These are phyloP conservation scores for Poeciliopsis infans DNA, from an alignment of 2,797 vertebrate genomes.

Conservation along the genomic window DNA sequence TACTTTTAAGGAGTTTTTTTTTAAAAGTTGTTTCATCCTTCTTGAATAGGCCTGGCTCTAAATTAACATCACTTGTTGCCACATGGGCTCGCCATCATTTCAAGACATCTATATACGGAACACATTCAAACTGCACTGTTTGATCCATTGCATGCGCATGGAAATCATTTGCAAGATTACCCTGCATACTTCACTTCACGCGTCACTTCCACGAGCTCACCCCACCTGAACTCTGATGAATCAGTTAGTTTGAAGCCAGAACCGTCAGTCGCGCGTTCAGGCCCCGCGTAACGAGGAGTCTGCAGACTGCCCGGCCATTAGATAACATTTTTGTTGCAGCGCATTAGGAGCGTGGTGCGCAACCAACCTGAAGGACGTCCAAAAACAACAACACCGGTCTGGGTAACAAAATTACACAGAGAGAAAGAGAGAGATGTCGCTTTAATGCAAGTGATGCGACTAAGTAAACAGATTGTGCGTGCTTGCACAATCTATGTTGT, in stretches of 20 bases:
- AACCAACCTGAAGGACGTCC: conserved; percentile 42
- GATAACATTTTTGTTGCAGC: conserved; percentile 51
- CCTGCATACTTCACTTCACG: conserved; percentile 11
- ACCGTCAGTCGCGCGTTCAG: conserved; percentile 64
- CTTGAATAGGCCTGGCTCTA: background rate
- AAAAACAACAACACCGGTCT: conserved; percentile 1
- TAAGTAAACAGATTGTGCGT: conserved; percentile 21
- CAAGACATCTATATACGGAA: background rate
- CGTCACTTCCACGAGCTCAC: conserved; percentile 77
- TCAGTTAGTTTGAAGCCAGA: conserved; percentile 72
- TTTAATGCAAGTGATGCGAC: conserved; percentile 8
- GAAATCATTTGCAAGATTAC: conserved; percentile 18
- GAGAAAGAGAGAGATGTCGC: background rate
- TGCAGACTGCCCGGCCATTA: conserved; percentile 59
- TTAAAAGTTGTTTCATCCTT: background rate
- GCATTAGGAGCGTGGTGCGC: conserved; percentile 56
- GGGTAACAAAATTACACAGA: background rate
- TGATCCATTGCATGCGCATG: background rate
- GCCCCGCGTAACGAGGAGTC: conserved; percentile 67
- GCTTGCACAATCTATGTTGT: conserved; percentile 72
- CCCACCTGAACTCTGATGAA: conserved; percentile 58
- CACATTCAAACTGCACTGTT: background rate
- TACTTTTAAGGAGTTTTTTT: background rate
- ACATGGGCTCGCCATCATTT: background rate
- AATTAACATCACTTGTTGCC: background rate